Evolutionary conservation across 2,113 vertebrate genomes (phyloP).

Genomic region (Microcebus griseorufus): DNA sequence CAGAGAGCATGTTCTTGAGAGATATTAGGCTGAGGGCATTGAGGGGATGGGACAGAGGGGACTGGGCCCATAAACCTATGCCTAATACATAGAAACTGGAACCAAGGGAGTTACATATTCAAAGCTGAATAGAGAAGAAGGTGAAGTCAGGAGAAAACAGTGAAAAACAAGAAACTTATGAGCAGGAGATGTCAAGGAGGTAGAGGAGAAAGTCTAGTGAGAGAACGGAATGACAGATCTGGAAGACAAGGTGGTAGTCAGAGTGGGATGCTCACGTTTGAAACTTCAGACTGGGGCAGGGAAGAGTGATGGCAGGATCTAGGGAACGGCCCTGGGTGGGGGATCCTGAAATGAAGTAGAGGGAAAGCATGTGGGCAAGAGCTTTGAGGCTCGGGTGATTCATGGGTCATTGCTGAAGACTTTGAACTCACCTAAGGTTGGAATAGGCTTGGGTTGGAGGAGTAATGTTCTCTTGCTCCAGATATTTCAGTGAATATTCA

Average conservation of each 20-base stretch:
- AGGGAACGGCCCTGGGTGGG: neutral
- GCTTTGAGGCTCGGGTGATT: neutral
- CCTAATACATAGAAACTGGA: neutral
- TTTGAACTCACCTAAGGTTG: neutral
- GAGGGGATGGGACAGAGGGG: neutral
- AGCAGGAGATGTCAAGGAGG: neutral
- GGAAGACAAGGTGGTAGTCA: neutral
- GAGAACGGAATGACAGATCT: neutral
- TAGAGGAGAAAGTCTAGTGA: neutral
- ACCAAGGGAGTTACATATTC: neutral
- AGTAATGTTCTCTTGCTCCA: neutral
- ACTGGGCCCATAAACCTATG: neutral
- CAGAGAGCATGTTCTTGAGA: neutral
- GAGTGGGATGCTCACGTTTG: neutral
- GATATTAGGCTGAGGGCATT: neutral
- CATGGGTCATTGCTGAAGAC: neutral
- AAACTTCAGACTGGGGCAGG: neutral
- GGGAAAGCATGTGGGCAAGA: neutral
- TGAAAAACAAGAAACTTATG: neutral
- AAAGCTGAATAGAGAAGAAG: neutral
- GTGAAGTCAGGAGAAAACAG: neutral
- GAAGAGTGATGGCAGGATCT: neutral
- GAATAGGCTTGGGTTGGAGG: neutral
- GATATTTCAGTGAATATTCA: neutral
- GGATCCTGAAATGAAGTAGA: neutral